Evolutionary conservation across 2,113 vertebrate species (phyloP), one percentile per base, ranked within the genome.

Genomic region (Engraulis encrasicolus): DNA sequence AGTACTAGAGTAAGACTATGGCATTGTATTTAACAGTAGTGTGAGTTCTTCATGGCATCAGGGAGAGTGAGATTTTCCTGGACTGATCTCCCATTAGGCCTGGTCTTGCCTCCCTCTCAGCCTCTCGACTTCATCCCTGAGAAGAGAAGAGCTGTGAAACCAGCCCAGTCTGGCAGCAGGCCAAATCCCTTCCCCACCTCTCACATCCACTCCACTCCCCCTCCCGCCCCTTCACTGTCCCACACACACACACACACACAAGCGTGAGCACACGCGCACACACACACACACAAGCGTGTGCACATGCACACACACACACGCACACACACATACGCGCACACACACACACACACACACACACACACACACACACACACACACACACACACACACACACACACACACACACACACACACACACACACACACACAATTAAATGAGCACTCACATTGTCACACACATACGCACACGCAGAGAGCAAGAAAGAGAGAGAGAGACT

Each of bases 91-190:
- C 58, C 58, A 66, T 66, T 66, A 66, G 58, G 58, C n/a, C 11
- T 66, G 27, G 58, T 31, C 58, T 66, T 66, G 12, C 11, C 58
- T 66, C 23, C 11, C 58, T 27, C 58, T 66, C 58, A 66, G n/a
- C 58, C 23, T 27, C 6, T 66, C n/a, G n/a, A 31, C 58, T 31
- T 66, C 58, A 66, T 23, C 58, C 23, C 23, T 27, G 27, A 83
- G 84, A 58, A 85, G 27, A 83, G 84, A 58, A 85, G 81, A 85
- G 78, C 19, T 80, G 83, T 83, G 31, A 23, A 58, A 89, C 86
- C 81, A 82, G 82, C 82, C 83, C 48, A 79, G 74, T 38, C 79
- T 79, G 31, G 78, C 48, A 84, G 45, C 7, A 15, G 48, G 81
- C 80, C 74, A 78, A 80, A 81, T 50, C 71, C 78, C 19, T 31